A percentile compares a stretch with the other conserved stretches of the same genome.
Evolutionary conservation across 2,113 vertebrate species (phyloP).

Genomic region (Calidris pygmaea): DNA sequence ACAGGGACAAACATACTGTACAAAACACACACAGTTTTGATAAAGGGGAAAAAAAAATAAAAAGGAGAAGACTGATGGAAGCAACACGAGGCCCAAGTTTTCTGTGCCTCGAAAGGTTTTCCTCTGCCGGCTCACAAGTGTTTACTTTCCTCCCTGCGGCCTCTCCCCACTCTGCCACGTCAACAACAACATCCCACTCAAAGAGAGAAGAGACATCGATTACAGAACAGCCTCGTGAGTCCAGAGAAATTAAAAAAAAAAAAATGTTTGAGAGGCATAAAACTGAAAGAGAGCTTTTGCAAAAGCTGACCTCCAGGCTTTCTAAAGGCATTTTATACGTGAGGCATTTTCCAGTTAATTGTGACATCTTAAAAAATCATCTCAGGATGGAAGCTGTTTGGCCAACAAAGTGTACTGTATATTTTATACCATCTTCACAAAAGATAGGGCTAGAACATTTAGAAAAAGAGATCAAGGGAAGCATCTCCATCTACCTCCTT

Average conservation of each 20-base stretch:
- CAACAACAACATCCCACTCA: neutral
- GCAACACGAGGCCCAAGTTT: neutral
- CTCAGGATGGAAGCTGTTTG: neutral
- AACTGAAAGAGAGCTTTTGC: neutral
- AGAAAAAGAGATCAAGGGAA: neutral
- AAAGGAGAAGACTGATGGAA: neutral
- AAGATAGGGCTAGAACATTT: neutral
- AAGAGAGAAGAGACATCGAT: neutral
- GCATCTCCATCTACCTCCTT: neutral
- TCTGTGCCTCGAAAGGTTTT: neutral
- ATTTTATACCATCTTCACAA: neutral
- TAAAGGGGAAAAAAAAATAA: neutral
- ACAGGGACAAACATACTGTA: neutral
- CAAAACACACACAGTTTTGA: neutral
- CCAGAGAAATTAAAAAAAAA: neutral
- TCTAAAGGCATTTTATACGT: rapidly evolving
- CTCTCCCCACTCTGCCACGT: neutral
- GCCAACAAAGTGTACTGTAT: neutral
- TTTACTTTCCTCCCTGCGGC: neutral
- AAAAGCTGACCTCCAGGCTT: neutral
- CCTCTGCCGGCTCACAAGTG: neutral
- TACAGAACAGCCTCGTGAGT: neutral
- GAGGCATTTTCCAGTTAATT: neutral
- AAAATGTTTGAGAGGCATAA: neutral
- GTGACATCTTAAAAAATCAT: neutral